A percentile compares a stretch with the other conserved stretches of the same genome.
phyloP scores from a whole-genome alignment of 2,113 vertebrate species.

The Psephotus haematonotus region DNA sequence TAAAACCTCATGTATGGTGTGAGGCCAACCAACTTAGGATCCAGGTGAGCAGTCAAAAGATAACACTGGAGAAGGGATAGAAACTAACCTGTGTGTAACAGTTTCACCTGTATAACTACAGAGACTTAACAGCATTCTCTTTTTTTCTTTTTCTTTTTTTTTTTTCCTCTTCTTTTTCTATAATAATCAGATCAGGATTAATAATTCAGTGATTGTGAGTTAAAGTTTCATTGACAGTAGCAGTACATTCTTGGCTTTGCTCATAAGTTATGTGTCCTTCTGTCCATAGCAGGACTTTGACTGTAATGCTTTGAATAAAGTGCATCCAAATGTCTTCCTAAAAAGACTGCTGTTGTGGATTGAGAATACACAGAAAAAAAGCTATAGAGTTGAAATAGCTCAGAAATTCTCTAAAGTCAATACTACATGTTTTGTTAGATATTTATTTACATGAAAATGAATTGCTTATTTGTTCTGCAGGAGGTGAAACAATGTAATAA shows the following conservation, averaged over 20 bases:
- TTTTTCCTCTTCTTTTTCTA: not conserved
- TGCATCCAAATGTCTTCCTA: not conserved
- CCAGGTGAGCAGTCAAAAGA: not conserved
- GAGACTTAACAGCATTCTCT: not conserved
- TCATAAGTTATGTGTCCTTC: not conserved
- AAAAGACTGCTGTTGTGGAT: not conserved
- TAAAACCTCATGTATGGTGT: not conserved
- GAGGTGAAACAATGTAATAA: not conserved
- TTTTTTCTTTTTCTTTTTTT: not conserved
- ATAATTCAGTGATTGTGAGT: not conserved
- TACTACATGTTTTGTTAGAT: not conserved
- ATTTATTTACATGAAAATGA: not conserved
- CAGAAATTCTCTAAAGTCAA: not conserved
- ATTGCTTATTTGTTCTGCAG: not conserved
- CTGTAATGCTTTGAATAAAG: not conserved
- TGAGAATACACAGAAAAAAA: not conserved
- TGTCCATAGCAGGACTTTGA: not conserved
- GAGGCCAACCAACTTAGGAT: not conserved
- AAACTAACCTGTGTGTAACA: not conserved
- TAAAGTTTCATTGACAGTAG: not conserved
- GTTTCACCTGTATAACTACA: not conserved
- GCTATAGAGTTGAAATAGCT: not conserved
- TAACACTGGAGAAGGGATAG: not conserved
- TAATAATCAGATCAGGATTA: not conserved
- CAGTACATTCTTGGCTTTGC: not conserved